phyloP scores from a whole-genome alignment of 2,888 invertebrate species.

The Drosophila lutescens region DNA sequence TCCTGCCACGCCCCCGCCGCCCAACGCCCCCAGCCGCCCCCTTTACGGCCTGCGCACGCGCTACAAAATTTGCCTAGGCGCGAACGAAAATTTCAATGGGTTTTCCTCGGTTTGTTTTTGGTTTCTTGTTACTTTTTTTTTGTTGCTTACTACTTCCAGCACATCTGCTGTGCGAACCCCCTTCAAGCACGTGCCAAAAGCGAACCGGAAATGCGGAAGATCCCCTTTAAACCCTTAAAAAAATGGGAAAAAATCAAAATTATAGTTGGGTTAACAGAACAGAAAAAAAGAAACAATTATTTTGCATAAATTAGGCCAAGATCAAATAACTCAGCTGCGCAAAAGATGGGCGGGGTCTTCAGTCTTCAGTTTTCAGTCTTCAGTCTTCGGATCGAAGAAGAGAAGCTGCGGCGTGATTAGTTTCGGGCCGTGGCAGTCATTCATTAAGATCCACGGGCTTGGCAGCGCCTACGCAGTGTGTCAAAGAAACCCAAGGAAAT shows the following conservation, averaged over 20 bases:
- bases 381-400: not conserved
- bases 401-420: conserved; percentile 58
- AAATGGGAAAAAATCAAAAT: conserved; percentile 11
- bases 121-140: not conserved
- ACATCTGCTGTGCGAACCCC: conserved; percentile 31
- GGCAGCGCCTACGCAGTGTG: conserved; percentile 69
- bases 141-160: conserved; percentile 43
- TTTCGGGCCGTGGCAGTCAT: conserved; percentile 59
- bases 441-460: conserved; percentile 61
- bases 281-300: conserved; percentile 20
- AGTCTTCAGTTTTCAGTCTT: too few relatives aligned
- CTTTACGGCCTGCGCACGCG: conserved; percentile 60
- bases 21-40: not conserved
- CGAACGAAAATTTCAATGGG: conserved; percentile 43
- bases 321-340: conserved; percentile 34
- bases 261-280: conserved; percentile 1
- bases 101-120: conserved; percentile 25
- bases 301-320: conserved; percentile 65
- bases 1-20: conserved; percentile 27
- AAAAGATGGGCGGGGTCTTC: conserved; percentile 9
- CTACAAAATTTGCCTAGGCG: conserved; percentile 44
- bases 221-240: conserved; percentile 4
- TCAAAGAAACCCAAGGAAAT: conserved; percentile 31
- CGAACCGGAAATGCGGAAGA: conserved; percentile 62
- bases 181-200: conserved; percentile 61